Evolutionary conservation across 2,797 vertebrate genomes (phyloP), one percentile per base, ranked within the genome.

Genomic region (Lutjanus campechanus): DNA sequence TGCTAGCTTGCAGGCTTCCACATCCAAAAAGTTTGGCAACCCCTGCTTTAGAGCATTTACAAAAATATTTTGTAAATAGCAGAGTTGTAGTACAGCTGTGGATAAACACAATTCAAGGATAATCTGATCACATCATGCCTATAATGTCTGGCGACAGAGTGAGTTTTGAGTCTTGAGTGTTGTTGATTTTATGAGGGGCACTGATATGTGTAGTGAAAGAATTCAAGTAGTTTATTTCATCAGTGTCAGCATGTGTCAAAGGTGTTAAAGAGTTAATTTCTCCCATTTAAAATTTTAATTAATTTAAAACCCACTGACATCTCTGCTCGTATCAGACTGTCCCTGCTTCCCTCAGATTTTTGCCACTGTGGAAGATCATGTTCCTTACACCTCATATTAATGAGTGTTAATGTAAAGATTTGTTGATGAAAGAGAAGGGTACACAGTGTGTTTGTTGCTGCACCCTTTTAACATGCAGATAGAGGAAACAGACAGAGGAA

Each of bases 331-430:
- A 44, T 69, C 20, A 20, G 29, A 43, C 70, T 49, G 75, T 60
- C 69, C 25, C 59, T 65, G 64, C 54, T 60, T 54, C 47, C 15
- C 65, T 70, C 67, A 62, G 46, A 63, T 41, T 15, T 63, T 40
- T 22, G 5, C 22, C 29, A 46, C 43, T 49, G 49, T 56, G n/a
- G 63, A 80, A 36, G 19, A 54, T 65, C n/a, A 43, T 78, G 62
- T 78, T 81, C 66, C 41, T 80, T 59, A 69, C 73, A 64, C 51
- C 68, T 76, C 77, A 78, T 79, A 50, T 54, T 67, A 76, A 64
- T 68, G 58, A 67, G 69, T 49, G 59, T 69, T 68, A 79, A 75
- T 75, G 63, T 76, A 69, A 79, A 76, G 68, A 69, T 74, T 41
- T 69, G 53, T 36, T 63, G 10, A 62, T 58, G 50, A 63, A 43